Evolutionary conservation across 2,797 vertebrate species (phyloP), one percentile per base, ranked within the genome.

Genomic region (Ataeniobius toweri): DNA sequence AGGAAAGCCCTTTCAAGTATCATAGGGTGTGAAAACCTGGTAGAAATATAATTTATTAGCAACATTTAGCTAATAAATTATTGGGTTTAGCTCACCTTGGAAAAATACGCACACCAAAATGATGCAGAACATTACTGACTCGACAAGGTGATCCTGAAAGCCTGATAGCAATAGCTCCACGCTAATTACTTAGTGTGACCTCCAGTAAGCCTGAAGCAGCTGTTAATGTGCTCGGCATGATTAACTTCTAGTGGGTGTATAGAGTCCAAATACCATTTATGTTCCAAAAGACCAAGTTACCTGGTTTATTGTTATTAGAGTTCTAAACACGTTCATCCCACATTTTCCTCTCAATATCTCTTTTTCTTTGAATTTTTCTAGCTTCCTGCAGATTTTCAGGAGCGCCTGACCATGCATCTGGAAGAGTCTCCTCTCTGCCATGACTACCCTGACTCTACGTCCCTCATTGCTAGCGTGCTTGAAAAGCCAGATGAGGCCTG

Each of bases 371-470:
- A 75, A 69, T 68, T 55, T 71, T 46, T 92, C 22, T 83, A 99
- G 98, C 91, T 99, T 86, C 97, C 98, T 55, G 94, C 96, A 18
- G 97, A 99, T 74, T 97, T 99, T 85, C 97, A 97, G 93, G 97
- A 98, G 94, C 96, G 97, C 22, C 94, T 99, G 89, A 97, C 96
- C 92, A 94, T 97, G 90, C 97, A 98, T 85, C 86, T 97, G 93
- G 98, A 98, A 85, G 95, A 96, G 12, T 91, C 97, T 13, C 93
- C 96, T 3, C 95, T 96, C 80, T 97, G 96, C 91, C 97, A 96
- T 90, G 93, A 96, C 0, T 99, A 97, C 0, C 91, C 97, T 0
- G 97, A 99, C 85, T 95, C 96, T 22, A 94, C 96, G 56, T 97
- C 97, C 0, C 95, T 97, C 87, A 97, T 99, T 9, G 96, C 96